phyloP scores from a whole-genome alignment of 1,140 invertebrate species.

The Ooceraea biroi region DNA sequence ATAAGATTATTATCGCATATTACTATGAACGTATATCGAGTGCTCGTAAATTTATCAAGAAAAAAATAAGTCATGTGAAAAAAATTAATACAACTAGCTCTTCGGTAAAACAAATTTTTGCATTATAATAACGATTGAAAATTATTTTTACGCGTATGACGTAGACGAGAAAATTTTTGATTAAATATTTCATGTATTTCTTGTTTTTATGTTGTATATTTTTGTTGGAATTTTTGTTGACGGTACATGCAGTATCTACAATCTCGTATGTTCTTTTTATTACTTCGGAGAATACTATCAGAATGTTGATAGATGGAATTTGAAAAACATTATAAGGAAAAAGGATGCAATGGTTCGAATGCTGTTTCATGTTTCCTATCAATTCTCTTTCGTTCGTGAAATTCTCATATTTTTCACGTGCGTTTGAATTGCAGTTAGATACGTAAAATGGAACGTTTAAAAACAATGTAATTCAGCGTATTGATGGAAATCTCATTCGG shows the following conservation, averaged over 20 bases:
- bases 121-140: neutral
- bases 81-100: neutral
- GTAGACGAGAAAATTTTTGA: constrained; percentile 7
- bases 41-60: constrained; percentile 23
- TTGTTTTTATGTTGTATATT: neutral
- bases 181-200: neutral
- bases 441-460: constrained; percentile 17
- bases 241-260: neutral
- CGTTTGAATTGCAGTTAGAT: neutral
- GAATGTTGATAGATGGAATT: constrained; percentile 8
- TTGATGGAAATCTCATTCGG: neutral
- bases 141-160: neutral
- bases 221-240: neutral
- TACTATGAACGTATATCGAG: neutral
- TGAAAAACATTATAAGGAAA: neutral
- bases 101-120: constrained; percentile 2
- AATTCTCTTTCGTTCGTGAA: constrained; percentile 2
- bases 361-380: constrained; percentile 14
- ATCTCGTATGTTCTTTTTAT: neutral
- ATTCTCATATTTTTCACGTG: constrained; percentile 52
- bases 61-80: constrained; percentile 22
- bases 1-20: constrained; percentile 15
- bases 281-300: neutral
- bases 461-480: neutral
- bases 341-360: neutral